Conservation (phyloP, 35 echinoderm and acorn worm species). For the Apostichopus parvimensis region DNA sequence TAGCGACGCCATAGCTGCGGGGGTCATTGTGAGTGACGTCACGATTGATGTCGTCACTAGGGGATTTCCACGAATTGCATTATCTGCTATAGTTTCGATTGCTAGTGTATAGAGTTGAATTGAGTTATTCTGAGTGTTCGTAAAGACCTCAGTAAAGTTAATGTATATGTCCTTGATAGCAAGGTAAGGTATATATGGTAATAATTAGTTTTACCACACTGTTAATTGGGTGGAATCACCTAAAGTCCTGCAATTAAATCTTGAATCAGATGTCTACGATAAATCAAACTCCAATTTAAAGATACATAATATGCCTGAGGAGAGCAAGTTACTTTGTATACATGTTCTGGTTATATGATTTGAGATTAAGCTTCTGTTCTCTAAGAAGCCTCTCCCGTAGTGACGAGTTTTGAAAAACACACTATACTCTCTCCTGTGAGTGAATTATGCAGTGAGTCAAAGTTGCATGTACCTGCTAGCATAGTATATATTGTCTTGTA, state of each 20-base stretch:
- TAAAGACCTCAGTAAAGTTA: background rate
- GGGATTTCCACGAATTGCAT: background rate
- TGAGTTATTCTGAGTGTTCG: background rate
- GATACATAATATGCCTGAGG: no score
- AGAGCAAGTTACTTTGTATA: no score
- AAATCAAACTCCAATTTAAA: no score
- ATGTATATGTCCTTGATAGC: background rate
- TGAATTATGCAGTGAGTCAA: background rate
- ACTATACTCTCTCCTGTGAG: background rate
- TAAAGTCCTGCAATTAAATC: no score
- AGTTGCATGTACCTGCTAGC: background rate
- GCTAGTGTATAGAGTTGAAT: background rate
- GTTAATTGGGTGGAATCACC: no score
- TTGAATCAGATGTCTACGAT: no score
- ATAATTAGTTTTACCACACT: no score
- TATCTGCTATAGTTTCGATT: background rate
- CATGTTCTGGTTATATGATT: background rate
- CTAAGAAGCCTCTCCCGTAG: slow-evolving; percentile 13
- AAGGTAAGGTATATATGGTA: background rate
- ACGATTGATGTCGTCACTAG: background rate
- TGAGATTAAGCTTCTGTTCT: background rate
- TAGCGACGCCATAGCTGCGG: background rate
- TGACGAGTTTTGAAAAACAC: background rate
- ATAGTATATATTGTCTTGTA: no score
- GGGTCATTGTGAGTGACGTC: background rate